A percentile compares a stretch with the other conserved stretches of the same genome.
phyloP scores from a whole-genome alignment of 1,140 invertebrate species.

The Pseudomyrmex gracilis region DNA sequence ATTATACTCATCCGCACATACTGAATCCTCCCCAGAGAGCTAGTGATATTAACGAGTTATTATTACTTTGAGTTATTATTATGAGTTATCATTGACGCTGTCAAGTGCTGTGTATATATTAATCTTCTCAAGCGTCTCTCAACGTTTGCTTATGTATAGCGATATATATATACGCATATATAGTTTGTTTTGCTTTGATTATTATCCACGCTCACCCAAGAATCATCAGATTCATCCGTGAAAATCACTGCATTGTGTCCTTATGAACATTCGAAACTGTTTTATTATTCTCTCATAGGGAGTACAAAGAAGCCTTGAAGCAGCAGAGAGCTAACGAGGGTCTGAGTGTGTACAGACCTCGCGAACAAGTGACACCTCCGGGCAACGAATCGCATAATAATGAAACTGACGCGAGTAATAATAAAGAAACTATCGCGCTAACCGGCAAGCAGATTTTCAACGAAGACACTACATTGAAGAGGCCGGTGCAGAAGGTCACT shows the following conservation, averaged over 20 bases:
- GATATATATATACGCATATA: not conserved
- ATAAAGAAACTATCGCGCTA: constrained; percentile 64
- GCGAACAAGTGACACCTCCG: constrained; percentile 82
- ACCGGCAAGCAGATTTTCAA: constrained; percentile 79
- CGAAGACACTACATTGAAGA: constrained; percentile 83
- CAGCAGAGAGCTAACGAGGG: constrained; percentile 92
- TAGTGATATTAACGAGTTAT: constrained; percentile 24
- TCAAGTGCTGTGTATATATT: not conserved
- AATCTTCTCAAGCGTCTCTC: constrained; percentile 9
- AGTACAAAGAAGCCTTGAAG: constrained; percentile 95
- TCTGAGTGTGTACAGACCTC: constrained; percentile 89
- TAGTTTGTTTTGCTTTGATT: constrained; percentile 24
- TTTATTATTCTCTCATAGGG: constrained; percentile 86
- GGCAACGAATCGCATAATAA: constrained; percentile 79
- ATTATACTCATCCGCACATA: constrained; percentile 5
- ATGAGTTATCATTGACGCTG: not conserved
- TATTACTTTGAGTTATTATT: not conserved
- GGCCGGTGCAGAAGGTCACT: constrained; percentile 87
- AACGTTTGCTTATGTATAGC: not conserved
- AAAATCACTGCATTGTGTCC: constrained; percentile 28
- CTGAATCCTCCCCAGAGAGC: not conserved
- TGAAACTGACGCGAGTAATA: constrained; percentile 72
- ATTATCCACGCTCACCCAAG: constrained; percentile 12
- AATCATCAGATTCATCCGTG: constrained; percentile 10
- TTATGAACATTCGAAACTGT: not conserved